Evolutionary conservation across 2,888 invertebrate genomes (phyloP).

Genomic region (Aleiodes testaceus): DNA sequence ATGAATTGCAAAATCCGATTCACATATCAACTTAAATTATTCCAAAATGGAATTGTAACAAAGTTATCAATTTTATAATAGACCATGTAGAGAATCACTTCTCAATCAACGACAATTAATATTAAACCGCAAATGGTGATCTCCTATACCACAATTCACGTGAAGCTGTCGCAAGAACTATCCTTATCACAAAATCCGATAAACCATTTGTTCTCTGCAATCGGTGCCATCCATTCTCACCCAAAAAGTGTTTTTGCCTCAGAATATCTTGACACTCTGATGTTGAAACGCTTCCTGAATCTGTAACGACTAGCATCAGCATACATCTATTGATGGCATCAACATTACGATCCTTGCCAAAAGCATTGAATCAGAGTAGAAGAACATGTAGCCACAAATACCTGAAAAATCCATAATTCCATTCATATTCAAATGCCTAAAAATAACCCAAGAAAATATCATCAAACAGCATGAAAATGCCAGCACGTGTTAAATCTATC

Average conservation of each 20-base stretch:
- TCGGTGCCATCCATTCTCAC: constrained; percentile 30
- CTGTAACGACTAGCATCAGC: constrained; percentile 27
- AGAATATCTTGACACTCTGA: constrained; percentile 32
- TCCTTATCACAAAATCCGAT: constrained; percentile 3
- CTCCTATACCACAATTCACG: background rate
- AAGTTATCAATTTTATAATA: too few species aligned
- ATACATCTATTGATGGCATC: constrained; percentile 1
- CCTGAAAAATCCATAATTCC: background rate
- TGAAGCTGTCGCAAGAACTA: background rate
- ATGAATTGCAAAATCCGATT: too few species aligned
- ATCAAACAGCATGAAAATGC: constrained; percentile 24
- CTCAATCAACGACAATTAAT: too few species aligned
- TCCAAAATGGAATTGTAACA: too few species aligned
- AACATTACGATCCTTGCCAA: constrained; percentile 25
- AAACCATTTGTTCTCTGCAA: constrained; percentile 14
- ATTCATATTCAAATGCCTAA: constrained; percentile 44
- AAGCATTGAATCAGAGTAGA: constrained; percentile 29
- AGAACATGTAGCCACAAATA: constrained; percentile 33
- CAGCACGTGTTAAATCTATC: constrained; percentile 54
- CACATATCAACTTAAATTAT: too few species aligned
- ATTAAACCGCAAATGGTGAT: background rate
- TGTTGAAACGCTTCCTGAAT: constrained; percentile 34
- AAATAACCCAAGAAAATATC: constrained; percentile 43
- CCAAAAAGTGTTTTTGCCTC: constrained; percentile 23
- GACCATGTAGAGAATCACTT: too few species aligned